Evolutionary conservation across 2,888 invertebrate genomes (phyloP).

Genomic region (Melanotus villosus): DNA sequence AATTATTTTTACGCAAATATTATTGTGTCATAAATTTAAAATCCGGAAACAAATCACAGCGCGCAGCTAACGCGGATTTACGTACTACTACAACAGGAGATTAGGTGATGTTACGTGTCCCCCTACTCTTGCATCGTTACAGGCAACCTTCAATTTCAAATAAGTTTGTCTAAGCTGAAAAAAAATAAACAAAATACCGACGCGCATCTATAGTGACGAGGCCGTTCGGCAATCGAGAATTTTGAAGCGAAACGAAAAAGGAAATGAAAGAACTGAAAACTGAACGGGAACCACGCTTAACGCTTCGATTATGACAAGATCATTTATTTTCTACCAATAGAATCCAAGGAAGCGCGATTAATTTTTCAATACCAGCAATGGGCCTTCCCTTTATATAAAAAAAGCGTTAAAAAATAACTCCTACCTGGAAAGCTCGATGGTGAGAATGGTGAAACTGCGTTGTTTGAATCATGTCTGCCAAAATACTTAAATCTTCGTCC

Average conservation of each 20-base stretch:
- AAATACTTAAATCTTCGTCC: conserved; percentile 69
- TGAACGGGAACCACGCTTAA: conserved; percentile 39
- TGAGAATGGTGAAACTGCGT: conserved; percentile 75
- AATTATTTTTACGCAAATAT: no score
- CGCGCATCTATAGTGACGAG: conserved; percentile 32
- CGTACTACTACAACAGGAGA: conserved; percentile 29
- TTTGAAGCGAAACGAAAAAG: conserved; percentile 35
- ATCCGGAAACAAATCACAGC: conserved; percentile 15
- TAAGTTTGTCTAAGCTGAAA: conserved; percentile 36
- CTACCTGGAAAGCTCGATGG: conserved; percentile 80
- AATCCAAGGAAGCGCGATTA: conserved; percentile 26
- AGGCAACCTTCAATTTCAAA: conserved; percentile 43
- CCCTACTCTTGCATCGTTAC: conserved; percentile 24
- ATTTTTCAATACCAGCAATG: conserved; percentile 19
- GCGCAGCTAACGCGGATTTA: conserved; percentile 24
- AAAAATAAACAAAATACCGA: conserved; percentile 33
- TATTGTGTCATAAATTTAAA: neutral
- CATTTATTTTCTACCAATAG: conserved; percentile 34
- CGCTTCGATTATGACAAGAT: conserved; percentile 38
- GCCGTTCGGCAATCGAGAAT: conserved; percentile 28
- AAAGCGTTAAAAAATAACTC: conserved; percentile 7
- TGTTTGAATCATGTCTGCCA: conserved; percentile 76
- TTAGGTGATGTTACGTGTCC: conserved; percentile 34
- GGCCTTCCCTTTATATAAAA: conserved; percentile 18
- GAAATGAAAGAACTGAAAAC: conserved; percentile 36